phyloP scores from a whole-genome alignment of 35 echinoderm and acorn worm genomes.

The Anneissia japonica region DNA sequence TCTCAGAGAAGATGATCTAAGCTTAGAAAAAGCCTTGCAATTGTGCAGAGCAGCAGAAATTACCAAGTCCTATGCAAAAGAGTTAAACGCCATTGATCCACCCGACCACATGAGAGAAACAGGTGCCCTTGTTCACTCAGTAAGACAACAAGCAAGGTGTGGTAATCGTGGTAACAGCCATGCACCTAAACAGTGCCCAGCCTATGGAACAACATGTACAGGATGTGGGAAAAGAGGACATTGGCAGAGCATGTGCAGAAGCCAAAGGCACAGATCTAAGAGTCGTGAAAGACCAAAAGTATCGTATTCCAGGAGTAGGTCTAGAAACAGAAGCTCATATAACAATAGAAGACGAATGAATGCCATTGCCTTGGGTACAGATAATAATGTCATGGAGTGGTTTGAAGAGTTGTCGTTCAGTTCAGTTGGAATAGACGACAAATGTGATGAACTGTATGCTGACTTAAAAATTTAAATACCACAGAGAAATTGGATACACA shows the following conservation, averaged over 20 bases:
- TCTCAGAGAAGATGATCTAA: slow-evolving; percentile 15
- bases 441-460: not conserved
- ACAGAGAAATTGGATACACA: not conserved
- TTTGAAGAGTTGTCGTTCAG: not conserved
- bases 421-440: not conserved
- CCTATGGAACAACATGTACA: not conserved
- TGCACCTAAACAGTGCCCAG: not conserved
- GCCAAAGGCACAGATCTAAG: not conserved
- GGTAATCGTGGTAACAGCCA: not conserved
- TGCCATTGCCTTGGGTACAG: not conserved
- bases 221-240: slow-evolving; percentile 16
- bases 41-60: not conserved
- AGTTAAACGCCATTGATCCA: not conserved
- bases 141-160: not conserved
- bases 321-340: not conserved
- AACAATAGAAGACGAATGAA: not conserved
- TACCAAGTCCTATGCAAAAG: slow-evolving; percentile 4
- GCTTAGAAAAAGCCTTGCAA: slow-evolving; percentile 3
- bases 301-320: not conserved
- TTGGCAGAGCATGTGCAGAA: not conserved
- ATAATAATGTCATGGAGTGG: not conserved
- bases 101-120: no score
- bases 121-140: not conserved
- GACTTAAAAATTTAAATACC: not conserved
- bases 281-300: not conserved